Conservation (phyloP, 2,888 invertebrate genomes). For the Cenopis cana region DNA sequence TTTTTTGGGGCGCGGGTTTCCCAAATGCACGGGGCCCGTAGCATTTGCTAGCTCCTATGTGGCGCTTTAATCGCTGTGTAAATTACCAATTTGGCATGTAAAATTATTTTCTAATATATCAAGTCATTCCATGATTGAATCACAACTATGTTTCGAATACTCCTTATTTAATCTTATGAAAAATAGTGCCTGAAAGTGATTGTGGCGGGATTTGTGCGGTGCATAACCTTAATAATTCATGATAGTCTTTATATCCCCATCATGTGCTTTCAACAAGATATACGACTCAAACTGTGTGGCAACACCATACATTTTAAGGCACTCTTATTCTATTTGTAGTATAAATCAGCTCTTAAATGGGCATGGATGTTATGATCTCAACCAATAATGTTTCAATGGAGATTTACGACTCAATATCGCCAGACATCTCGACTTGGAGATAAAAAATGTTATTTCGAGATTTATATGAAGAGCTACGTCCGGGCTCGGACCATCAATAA, state of each 20-base stretch:
- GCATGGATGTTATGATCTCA: conserved; percentile 43
- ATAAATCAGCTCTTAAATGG: conserved; percentile 55
- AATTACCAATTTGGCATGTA: too few relatives aligned
- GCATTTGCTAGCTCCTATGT: too few relatives aligned
- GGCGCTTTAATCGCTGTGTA: too few relatives aligned
- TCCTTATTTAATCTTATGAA: too few relatives aligned
- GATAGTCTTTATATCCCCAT: conserved; percentile 1
- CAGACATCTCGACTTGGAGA: conserved; percentile 52
- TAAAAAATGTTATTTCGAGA: conserved; percentile 47
- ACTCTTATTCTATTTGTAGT: conserved; percentile 58
- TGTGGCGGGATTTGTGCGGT: too few relatives aligned
- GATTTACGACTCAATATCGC: conserved; percentile 56
- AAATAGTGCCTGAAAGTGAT: too few relatives aligned
- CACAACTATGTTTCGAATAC: too few relatives aligned
- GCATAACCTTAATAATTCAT: background rate
- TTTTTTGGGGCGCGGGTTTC: too few relatives aligned
- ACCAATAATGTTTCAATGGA: conserved; percentile 55
- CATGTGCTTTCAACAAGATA: background rate
- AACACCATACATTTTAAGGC: conserved; percentile 44
- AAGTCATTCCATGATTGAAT: too few relatives aligned
- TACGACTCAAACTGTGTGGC: background rate
- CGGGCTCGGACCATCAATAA: conserved; percentile 24
- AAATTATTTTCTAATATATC: too few relatives aligned
- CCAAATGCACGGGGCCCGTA: too few relatives aligned
- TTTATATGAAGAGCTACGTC: conserved; percentile 39